A percentile compares a stretch with the other conserved stretches of the same genome.
Conservation (phyloP, 2,888 invertebrate genomes). For the Pollenia angustigena region DNA sequence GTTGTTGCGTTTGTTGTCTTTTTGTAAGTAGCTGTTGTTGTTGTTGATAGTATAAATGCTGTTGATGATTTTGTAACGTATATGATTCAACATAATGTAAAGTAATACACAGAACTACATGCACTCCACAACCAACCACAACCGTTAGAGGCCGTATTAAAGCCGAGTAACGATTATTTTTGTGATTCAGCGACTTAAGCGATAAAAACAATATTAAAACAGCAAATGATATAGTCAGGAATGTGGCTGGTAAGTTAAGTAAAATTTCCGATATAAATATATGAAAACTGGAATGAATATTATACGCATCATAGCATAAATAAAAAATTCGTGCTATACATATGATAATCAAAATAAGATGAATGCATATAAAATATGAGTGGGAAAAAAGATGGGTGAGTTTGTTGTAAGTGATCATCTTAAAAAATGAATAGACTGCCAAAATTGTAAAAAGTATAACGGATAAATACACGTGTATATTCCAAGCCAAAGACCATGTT, state of each 20-base stretch:
- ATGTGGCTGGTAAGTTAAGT: slow-evolving; percentile 93
- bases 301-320: slow-evolving; percentile 96
- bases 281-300: slow-evolving; percentile 92
- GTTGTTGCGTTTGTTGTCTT: slow-evolving; percentile 78
- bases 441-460: slow-evolving; percentile 93
- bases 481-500: slow-evolving; percentile 95
- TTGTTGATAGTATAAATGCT: slow-evolving; percentile 81
- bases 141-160: slow-evolving; percentile 92
- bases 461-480: slow-evolving; percentile 94
- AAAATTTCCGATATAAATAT: slow-evolving; percentile 91
- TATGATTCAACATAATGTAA: slow-evolving; percentile 91
- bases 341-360: slow-evolving; percentile 92
- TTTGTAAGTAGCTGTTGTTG: slow-evolving; percentile 77
- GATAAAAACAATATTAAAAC: slow-evolving; percentile 93
- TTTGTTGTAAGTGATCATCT: slow-evolving; percentile 93
- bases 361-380: slow-evolving; percentile 94
- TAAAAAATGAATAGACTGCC: slow-evolving; percentile 93
- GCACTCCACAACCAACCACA: slow-evolving; percentile 90
- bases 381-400: slow-evolving; percentile 94
- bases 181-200: slow-evolving; percentile 91
- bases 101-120: slow-evolving; percentile 91
- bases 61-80: slow-evolving; percentile 81
- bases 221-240: slow-evolving; percentile 95
- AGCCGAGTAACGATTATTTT: slow-evolving; percentile 88
- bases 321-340: slow-evolving; percentile 93